Percentiles rank a stretch among this genome's conserved stretches.
phyloP scores from a whole-genome alignment of 2,113 vertebrate species.

The Zapus hudsonius region DNA sequence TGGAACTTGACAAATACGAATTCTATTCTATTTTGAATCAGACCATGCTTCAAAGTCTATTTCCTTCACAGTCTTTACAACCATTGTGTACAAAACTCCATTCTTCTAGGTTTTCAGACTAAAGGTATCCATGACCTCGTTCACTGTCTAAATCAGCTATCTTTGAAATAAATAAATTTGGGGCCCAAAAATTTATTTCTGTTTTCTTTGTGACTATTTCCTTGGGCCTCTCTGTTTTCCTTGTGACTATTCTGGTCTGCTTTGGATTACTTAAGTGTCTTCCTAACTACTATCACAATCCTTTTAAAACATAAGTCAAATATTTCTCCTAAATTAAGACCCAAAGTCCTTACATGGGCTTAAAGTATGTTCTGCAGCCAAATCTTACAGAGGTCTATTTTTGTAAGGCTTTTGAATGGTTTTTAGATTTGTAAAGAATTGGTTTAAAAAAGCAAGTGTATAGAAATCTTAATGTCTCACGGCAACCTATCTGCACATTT shows the following conservation, averaged over 20 bases:
- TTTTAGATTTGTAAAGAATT: conserved; percentile 32
- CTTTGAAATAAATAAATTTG: neutral
- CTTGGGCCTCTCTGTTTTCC: too few relatives aligned
- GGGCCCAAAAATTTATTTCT: neutral
- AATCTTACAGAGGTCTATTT: neutral
- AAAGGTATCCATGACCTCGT: neutral
- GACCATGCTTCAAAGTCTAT: neutral
- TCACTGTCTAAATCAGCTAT: neutral
- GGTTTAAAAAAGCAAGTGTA: neutral
- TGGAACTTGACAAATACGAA: conserved; percentile 27
- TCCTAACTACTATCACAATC: neutral
- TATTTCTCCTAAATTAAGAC: conserved; percentile 5
- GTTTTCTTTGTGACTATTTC: too few relatives aligned
- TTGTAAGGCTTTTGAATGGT: conserved; percentile 21
- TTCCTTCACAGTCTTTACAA: neutral
- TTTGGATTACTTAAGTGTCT: neutral
- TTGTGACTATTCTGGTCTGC: neutral
- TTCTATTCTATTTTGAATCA: conserved; percentile 23
- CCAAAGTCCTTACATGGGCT: neutral
- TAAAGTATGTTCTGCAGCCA: neutral
- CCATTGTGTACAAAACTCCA: neutral
- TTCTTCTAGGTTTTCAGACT: neutral
- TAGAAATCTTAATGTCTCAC: conserved; percentile 31
- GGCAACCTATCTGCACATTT: neutral
- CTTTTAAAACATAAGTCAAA: conserved; percentile 16